Percentiles rank a stretch among this genome's conserved stretches.
These are phyloP conservation scores for Thamnophis elegans DNA, from an alignment of 2,797 vertebrate genomes.

Conservation along the genomic window DNA sequence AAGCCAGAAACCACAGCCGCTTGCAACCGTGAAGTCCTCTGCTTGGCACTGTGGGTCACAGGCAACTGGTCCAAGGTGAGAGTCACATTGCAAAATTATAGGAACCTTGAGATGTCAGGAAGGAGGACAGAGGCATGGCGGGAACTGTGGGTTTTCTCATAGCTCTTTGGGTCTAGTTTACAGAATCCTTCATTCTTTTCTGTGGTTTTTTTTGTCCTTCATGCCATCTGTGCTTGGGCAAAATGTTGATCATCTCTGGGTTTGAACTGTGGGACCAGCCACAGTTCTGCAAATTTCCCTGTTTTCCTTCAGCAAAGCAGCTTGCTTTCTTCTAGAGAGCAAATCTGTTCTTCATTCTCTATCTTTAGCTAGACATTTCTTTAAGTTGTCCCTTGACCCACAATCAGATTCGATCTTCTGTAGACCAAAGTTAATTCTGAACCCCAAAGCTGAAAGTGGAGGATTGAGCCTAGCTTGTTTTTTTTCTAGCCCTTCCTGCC, in stretches of 20 bases:
- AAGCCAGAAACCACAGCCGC: slow-evolving; percentile 71
- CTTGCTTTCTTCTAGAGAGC: slow-evolving; percentile 2
- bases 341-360: slow-evolving; percentile 8
- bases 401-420: background rate
- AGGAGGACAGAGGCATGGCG: background rate
- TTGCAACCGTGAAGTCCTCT: slow-evolving; percentile 80
- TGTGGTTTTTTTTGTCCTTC: background rate
- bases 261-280: background rate
- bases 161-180: background rate
- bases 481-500: background rate
- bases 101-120: fast-evolving
- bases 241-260: background rate
- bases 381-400: background rate
- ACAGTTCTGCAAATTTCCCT: slow-evolving; percentile 30
- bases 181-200: background rate
- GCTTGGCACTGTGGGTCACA: slow-evolving; percentile 82
- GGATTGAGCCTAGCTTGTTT: background rate
- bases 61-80: slow-evolving; percentile 89
- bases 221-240: fast-evolving
- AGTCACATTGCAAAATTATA: fast-evolving
- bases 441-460: background rate
- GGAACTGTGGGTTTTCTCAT: background rate
- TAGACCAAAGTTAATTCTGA: background rate
- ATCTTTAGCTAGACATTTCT: slow-evolving; percentile 1
- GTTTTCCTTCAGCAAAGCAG: slow-evolving; percentile 20